A percentile compares a stretch with the other conserved stretches of the same genome.
Conservation (phyloP, 2,113 vertebrate species). For the Cromileptes altivelis region DNA sequence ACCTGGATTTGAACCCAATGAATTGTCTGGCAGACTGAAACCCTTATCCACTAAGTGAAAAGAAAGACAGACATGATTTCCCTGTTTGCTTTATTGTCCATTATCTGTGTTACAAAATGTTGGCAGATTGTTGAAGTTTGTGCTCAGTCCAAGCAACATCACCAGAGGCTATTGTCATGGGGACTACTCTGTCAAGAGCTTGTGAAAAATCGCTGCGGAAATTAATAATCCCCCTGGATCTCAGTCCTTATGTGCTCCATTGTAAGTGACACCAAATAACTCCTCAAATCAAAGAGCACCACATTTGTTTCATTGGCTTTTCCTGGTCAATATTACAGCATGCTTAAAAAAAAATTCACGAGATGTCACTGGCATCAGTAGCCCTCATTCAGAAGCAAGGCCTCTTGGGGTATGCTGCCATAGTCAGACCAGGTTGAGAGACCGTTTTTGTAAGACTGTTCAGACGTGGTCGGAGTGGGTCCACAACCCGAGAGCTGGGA, state of each 20-base stretch:
- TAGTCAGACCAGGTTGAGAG: conserved; percentile 67
- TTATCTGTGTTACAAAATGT: conserved; percentile 69
- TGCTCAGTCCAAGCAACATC: conserved; percentile 72
- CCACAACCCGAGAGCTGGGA: conserved; percentile 74
- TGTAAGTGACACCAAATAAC: not conserved
- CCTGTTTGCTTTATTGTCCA: conserved; percentile 64
- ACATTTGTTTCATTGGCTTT: conserved; percentile 9
- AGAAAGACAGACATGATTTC: conserved; percentile 55
- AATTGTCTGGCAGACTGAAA: conserved; percentile 79
- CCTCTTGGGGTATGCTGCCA: conserved; percentile 68
- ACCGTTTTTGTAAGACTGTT: conserved; percentile 61
- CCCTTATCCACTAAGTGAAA: conserved; percentile 60
- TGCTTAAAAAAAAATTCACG: not conserved
- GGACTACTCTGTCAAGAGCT: conserved; percentile 66
- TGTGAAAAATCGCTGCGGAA: conserved; percentile 36
- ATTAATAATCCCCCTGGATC: conserved; percentile 44
- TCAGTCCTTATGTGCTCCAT: conserved; percentile 10
- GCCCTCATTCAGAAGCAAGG: conserved; percentile 75
- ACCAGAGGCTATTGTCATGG: conserved; percentile 77
- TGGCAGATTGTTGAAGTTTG: conserved; percentile 68
- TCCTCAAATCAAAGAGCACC: conserved; percentile 19
- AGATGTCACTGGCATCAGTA: conserved; percentile 47
- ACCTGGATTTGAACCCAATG: conserved; percentile 7
- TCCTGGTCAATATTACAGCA: not conserved
- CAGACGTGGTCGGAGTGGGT: conserved; percentile 68